Evolutionary conservation across 2,797 vertebrate genomes (phyloP), one percentile per base, ranked within the genome.

Genomic region (Mastacembelus armatus): DNA sequence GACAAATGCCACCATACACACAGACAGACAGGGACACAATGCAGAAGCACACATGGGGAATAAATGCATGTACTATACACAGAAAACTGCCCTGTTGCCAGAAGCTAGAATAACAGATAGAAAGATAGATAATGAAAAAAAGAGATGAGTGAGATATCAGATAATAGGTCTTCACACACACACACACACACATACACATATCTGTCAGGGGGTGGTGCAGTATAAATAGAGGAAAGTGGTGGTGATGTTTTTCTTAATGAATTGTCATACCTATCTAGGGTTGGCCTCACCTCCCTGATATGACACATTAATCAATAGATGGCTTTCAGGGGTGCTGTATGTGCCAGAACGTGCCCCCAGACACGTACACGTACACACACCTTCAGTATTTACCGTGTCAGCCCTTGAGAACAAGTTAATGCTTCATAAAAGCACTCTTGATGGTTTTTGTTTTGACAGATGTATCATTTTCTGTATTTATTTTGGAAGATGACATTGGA

Each of bases 211-310:
- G 33, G 36, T 26, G 36, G 36, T 29, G 54, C n/a, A n/a, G 71
- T 61, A 66, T 50, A 78, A 59, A 80, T 68, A 43, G 70, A 65
- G 49, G 36, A 54, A 82, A 64, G 52, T 58, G 58, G 51, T 55
- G 60, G 32, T 59, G 77, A 66, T 85, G 68, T 81, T 81, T 76
- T 74, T 79, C 42, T 74, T 88, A 88, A 84, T 87, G 74, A 83
- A 60, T 81, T 83, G 85, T 86, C 77, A 61, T 40, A 69, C 26
- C 60, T 63, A 47, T 80, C 71, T 32, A 10, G 45, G 57, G 29
- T 39, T 24, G 51, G 44, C 71, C 70, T 85, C 70, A 26, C 60
- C 74, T 74, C 66, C 43, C 64, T 63, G 76, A 80, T 42, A 62
- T 27, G 32, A 75, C 21, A 56, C 77, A 78, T 84, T 69, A 55